Evolutionary conservation across 1,140 invertebrate species (phyloP), one percentile per base, ranked within the genome.

Genomic region (Megathymus violae): DNA sequence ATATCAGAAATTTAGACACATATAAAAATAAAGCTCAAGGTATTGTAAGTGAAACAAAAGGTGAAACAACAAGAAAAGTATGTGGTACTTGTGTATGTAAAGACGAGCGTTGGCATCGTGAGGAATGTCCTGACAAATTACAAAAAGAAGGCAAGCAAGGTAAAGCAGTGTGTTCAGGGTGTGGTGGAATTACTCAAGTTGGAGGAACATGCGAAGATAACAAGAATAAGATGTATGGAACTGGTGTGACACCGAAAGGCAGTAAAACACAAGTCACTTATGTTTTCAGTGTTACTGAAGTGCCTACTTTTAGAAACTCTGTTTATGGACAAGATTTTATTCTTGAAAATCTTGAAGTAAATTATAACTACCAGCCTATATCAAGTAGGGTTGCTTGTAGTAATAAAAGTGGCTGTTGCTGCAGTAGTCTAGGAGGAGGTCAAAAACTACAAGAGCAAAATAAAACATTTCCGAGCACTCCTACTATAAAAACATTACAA

Each of bases 51-150:
- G 80, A 59, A 38, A 77, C 64, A n/a, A 81, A 82, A 62, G 67
- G 48, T 15, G 41, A 77, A 40, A 56, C 10, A 3, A 71, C 72
- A 17, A 76, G 60, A 47, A 89, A 86, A 56, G 62, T 88, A 44
- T 91, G 88, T 67, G 88, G 88, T 19, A 60, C 64, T n/a, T 91
- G 88, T 74, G 59, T 63, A 31, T 91, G 88, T 66, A 89, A 91
- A 72, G 82, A 91, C 61, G 86, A 91, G 7, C 74, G 80, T 0
- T 88, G 76, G 76, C 85, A 91, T 73, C 73, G 86, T 27, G 85
- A 82, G 10, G 63, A 62, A 11, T 87, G 86, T 64, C 80, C 84
- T 64, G 52, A 77, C 56, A 61, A 43, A n/a, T 50, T 52, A 43
- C 38, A 67, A 16, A 64, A 65, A 13, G 54, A 62, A 59, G 58